Evolutionary conservation across 2,797 vertebrate genomes (phyloP), one percentile per base, ranked within the genome.

Genomic region (Anas bahamensis): DNA sequence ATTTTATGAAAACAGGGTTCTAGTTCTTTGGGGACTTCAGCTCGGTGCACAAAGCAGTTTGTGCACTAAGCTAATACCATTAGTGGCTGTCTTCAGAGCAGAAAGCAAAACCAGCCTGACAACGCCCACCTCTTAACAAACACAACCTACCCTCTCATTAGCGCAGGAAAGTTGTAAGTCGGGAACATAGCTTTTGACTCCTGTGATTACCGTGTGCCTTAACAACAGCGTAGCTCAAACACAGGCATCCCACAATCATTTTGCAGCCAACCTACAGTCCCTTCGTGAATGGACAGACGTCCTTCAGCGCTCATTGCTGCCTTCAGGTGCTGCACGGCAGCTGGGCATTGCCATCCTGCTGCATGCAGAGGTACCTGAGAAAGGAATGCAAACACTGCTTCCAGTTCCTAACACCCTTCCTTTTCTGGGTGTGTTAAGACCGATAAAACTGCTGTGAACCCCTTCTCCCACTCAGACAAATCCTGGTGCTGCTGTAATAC

Each of bases 1-100:
- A 42, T 84, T 95, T 90, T 95, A 50, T 89, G 39, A 95, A 95
- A 96, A 88, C 21, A 6, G 23, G 56, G 33, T 90, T 94, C 87
- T 94, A 55, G 68, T 84, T 95, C 83, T 94, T 97, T 86, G 42
- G 61, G 64, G 33, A 91, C 78, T 91, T 95, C 69, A 91, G n/a
- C 59, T 94, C 35, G 28, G 50, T 75, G 19, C 82, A 70, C 15
- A 74, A 75, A 77, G 72, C 31, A 75, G 61, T 87, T 96, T 80
- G 50, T 93, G n/a, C 46, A 41, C 42, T 78, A 65, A 87, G 85
- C 16, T 5, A 86, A 65, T 50, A 61, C 69, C 46, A 42, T 83
- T 92, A 94, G 73, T 26, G 52, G 60, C 88, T 92, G 46, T 94
- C 78, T 92, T 72, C 63, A 75, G 81, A 94, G 89, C 56, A 79